phyloP scores from a whole-genome alignment of 92 coral and sea anemone genomes.

The Epizoanthus rinbou region DNA sequence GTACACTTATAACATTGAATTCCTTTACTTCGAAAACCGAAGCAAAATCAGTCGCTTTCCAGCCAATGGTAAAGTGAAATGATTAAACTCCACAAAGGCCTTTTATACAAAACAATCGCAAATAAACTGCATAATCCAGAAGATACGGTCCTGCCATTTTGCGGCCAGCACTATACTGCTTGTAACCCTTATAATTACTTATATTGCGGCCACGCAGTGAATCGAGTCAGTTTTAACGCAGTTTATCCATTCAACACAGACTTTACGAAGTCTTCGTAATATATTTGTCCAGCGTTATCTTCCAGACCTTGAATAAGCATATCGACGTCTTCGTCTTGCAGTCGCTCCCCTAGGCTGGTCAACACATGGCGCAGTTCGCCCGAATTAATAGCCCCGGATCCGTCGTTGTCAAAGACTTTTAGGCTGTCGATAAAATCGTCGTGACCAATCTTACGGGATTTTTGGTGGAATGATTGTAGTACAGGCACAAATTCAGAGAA shows the following conservation, averaged over 20 bases:
- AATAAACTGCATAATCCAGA: background rate
- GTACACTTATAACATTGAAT: background rate
- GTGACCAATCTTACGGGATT: slow-evolving; percentile 67
- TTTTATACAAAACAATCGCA: slow-evolving; percentile 3
- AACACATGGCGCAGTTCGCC: slow-evolving; percentile 96
- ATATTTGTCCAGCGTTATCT: slow-evolving; percentile 90
- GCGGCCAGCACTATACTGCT: too few relatives aligned
- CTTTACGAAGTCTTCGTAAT: slow-evolving; percentile 89
- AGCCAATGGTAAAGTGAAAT: background rate
- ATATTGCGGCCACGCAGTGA: background rate
- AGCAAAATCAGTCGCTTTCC: background rate
- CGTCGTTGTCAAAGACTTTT: slow-evolving; percentile 90
- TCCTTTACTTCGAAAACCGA: background rate
- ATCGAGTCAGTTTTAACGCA: background rate
- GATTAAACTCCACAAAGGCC: too few relatives aligned
- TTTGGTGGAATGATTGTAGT: slow-evolving; percentile 78
- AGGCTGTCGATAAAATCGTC: slow-evolving; percentile 96
- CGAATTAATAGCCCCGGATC: slow-evolving; percentile 82
- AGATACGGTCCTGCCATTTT: too few relatives aligned
- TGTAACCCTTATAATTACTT: background rate
- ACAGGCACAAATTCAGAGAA: slow-evolving; percentile 93
- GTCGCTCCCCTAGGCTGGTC: slow-evolving; percentile 89
- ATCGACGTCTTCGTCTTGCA: slow-evolving; percentile 89
- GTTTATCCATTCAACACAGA: slow-evolving; percentile 79
- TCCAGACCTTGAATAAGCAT: slow-evolving; percentile 86